Evolutionary conservation across 1,140 invertebrate genomes (phyloP).

Genomic region (Lepeophtheirus salmonis): DNA sequence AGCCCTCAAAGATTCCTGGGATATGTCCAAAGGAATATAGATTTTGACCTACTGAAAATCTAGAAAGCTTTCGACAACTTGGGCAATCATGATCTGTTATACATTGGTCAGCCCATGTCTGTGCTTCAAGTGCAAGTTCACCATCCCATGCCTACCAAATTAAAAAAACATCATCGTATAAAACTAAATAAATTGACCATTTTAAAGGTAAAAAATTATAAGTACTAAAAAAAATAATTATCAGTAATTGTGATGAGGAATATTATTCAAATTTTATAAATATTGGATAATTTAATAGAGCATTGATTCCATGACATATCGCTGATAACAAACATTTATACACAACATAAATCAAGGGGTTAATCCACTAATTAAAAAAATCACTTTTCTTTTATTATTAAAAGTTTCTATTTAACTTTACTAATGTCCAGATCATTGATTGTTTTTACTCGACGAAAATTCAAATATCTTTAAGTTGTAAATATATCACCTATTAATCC

Average conservation of each 20-base stretch:
- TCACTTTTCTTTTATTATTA: too few relatives aligned
- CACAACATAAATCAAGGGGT: too few relatives aligned
- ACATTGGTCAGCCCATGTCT: slow-evolving; percentile 14
- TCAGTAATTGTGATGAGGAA: not conserved
- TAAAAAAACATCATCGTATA: not conserved
- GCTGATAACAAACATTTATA: not conserved
- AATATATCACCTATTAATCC: too few relatives aligned
- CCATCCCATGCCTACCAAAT: slow-evolving; percentile 4
- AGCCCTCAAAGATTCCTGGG: not conserved
- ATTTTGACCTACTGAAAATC: slow-evolving; percentile 16
- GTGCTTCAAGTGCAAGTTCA: slow-evolving; percentile 6
- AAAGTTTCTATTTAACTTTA: too few relatives aligned
- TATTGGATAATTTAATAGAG: not conserved
- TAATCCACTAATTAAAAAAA: too few relatives aligned
- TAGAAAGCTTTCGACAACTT: not conserved
- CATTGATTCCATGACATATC: not conserved
- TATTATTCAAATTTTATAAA: not conserved
- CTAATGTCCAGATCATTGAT: too few relatives aligned
- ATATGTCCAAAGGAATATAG: slow-evolving; percentile 10
- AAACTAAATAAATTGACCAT: not conserved
- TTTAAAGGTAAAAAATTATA: not conserved
- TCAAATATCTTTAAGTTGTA: too few relatives aligned
- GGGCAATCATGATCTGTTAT: slow-evolving; percentile 10
- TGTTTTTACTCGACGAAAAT: too few relatives aligned
- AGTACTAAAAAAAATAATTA: not conserved